Conservation (phyloP, 2,888 invertebrate species). For the Apamea monoglypha region DNA sequence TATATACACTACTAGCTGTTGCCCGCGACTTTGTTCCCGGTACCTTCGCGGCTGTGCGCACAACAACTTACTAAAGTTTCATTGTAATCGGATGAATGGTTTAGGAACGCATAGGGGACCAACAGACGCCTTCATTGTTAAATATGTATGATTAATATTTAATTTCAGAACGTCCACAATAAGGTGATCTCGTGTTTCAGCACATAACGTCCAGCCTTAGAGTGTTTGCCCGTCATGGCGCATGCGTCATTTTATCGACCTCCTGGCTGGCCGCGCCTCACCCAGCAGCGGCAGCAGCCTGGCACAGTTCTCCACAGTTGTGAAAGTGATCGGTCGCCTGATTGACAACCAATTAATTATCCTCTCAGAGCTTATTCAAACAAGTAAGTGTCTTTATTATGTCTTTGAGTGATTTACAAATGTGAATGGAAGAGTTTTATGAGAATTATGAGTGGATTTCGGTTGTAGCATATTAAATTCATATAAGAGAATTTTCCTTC, state of each 20-base stretch:
- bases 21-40: background rate
- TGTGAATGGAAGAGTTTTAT: background rate
- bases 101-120: background rate
- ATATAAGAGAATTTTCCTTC: background rate
- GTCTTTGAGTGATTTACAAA: background rate
- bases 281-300: background rate
- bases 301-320: slow-evolving; percentile 21
- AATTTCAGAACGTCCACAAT: background rate
- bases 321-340: slow-evolving; percentile 15
- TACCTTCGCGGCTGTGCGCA: background rate
- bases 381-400: slow-evolving; percentile 22
- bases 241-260: slow-evolving; percentile 43
- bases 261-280: background rate
- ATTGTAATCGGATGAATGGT: background rate
- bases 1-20: background rate
- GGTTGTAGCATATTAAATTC: background rate
- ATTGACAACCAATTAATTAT: slow-evolving; percentile 3
- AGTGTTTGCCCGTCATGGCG: slow-evolving; percentile 3
- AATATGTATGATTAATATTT: background rate
- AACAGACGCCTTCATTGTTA: background rate
- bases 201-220: slow-evolving; percentile 22
- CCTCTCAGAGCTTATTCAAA: background rate
- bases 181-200: background rate
- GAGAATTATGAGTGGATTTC: background rate
- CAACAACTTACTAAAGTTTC: background rate